phyloP scores from a whole-genome alignment of 2,113 vertebrate species.

The Brachyhypopomus gauderio region DNA sequence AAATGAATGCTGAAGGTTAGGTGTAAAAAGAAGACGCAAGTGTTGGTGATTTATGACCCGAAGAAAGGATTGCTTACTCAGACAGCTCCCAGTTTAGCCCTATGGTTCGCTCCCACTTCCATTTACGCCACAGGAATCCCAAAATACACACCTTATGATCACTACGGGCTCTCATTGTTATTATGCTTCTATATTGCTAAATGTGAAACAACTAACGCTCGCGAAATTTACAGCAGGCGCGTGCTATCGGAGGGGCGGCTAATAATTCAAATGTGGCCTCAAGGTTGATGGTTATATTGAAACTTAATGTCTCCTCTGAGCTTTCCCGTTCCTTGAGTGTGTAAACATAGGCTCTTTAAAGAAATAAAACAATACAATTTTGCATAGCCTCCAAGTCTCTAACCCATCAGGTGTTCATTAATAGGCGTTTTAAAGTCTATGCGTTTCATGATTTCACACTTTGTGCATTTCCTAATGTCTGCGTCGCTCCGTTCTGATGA shows the following conservation, averaged over 20 bases:
- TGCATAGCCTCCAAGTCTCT: not conserved
- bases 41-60: constrained; percentile 85
- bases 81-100: constrained; percentile 62
- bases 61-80: constrained; percentile 82
- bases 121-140: constrained; percentile 39
- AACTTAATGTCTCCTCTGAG: constrained; percentile 33
- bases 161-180: constrained; percentile 26
- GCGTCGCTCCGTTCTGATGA: not conserved
- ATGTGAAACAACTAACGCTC: constrained; percentile 18
- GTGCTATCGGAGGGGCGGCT: constrained; percentile 18
- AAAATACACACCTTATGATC: constrained; percentile 33
- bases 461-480: not conserved
- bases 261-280: constrained; percentile 46
- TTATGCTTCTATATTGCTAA: constrained; percentile 41
- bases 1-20: constrained; percentile 72
- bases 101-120: constrained; percentile 13
- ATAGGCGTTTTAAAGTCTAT: not conserved
- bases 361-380: not conserved
- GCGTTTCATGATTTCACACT: constrained; percentile 8
- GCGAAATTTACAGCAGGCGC: constrained; percentile 27
- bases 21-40: constrained; percentile 78
- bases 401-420: constrained; percentile 5
- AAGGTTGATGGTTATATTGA: constrained; percentile 32
- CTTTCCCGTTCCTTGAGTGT: not conserved
- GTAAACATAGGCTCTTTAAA: constrained; percentile 2